Evolutionary conservation across 2,113 vertebrate species (phyloP), one percentile per base, ranked within the genome.

Genomic region (Rhagologus leucostigma): DNA sequence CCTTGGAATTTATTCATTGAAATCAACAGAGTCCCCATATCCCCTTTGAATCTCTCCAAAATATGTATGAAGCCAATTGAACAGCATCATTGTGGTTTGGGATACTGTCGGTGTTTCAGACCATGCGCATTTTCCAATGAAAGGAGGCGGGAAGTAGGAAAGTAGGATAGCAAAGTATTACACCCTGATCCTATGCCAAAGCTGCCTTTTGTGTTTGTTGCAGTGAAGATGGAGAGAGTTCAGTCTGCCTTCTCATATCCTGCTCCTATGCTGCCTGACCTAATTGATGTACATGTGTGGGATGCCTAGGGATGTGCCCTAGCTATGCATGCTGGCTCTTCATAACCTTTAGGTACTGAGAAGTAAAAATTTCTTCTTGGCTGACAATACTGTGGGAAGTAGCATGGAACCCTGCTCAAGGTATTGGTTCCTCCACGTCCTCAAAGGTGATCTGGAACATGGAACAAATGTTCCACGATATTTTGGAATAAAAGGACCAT

Each of bases 211-310:
- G 47, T 75, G n/a, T 35, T 47, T 18, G 20, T 63, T 76, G 33
- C 42, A 71, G 57, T 27, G 23, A 76, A 63, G 23, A n/a, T 39
- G 52, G 46, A 26, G 30, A 56, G 42, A 67, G 16, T n/a, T 76
- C 18, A 17, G 15, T 13, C 15, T 70, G 13, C 16, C 8, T 70
- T 60, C 26, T 3, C 2, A 21, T 1, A 0, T 27, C 27, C 46
- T 65, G 37, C 21, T 62, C 41, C 47, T 75, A 1, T 29, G 18
- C 33, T 65, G 18, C 35, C 30, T 85, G 44, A 50, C 33, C 30
- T 49, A 35, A 55, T 18, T 42, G 30, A 46, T n/a, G 33, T 35
- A 35, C 2, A 3, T 22, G n/a, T 80, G 41, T n/a, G 21, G 30
- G 17, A 33, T 37, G 30, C 22, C 29, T 20, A 23, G 46, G 30